Evolutionary conservation across 1,140 invertebrate genomes (phyloP).

Genomic region (Lepidurus couesii): DNA sequence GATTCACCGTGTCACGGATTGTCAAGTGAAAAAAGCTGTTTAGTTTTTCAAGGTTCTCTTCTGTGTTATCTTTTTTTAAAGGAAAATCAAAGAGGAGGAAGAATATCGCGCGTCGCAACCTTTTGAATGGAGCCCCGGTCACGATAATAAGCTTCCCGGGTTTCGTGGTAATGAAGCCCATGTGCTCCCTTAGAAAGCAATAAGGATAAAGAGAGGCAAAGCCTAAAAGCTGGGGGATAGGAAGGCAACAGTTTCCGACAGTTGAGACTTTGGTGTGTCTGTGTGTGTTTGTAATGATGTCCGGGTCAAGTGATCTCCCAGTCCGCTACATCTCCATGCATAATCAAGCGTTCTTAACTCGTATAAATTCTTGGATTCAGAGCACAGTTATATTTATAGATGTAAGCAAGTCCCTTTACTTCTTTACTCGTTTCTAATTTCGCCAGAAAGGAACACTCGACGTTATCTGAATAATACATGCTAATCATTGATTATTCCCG

Average conservation of each 20-base stretch:
- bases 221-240: not conserved
- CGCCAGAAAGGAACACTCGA: no score
- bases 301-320: not conserved
- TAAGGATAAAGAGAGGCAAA: not conserved
- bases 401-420: no score
- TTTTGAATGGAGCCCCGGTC: not conserved
- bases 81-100: no score
- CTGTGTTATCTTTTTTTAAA: no score
- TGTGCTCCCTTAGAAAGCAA: not conserved
- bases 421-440: no score
- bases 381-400: no score
- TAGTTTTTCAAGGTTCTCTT: no score
- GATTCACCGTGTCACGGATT: no score
- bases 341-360: not conserved
- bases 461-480: no score
- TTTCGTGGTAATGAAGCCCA: conserved; percentile 6
- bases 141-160: not conserved
- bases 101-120: no score
- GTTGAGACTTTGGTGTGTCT: not conserved
- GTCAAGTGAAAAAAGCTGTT: no score
- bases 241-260: conserved; percentile 11
- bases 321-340: not conserved
- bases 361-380: not conserved
- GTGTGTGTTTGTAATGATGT: conserved; percentile 11
- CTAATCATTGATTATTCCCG: no score